These are phyloP conservation scores for Limnephilus marmoratus DNA, from an alignment of 2,888 invertebrate genomes.

Conservation along the genomic window DNA sequence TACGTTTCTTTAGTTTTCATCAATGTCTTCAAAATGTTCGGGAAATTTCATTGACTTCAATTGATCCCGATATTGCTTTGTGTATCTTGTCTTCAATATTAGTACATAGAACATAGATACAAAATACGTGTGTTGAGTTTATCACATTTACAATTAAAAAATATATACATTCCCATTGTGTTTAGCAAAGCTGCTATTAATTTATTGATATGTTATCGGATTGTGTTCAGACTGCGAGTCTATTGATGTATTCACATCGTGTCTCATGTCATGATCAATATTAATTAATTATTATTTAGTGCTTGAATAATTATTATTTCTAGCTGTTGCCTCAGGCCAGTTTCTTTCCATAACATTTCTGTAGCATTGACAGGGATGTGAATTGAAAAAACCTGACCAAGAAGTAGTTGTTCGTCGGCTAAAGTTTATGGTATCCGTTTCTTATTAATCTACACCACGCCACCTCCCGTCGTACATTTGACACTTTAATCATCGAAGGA, in stretches of 20 bases:
- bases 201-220: not conserved
- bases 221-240: not conserved
- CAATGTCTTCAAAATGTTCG: too few species aligned
- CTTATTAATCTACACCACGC: not conserved
- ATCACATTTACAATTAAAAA: not conserved
- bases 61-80: not conserved
- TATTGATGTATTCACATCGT: not conserved
- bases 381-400: not conserved
- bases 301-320: not conserved
- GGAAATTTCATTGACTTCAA: too few species aligned
- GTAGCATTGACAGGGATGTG: not conserved
- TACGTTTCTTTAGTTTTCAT: not conserved
- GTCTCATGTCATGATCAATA: not conserved
- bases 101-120: too few species aligned
- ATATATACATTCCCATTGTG: not conserved
- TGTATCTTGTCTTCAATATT: not conserved
- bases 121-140: too few species aligned
- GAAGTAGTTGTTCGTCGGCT: not conserved
- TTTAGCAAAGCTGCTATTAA: not conserved
- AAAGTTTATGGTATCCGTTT: not conserved
- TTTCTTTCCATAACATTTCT: not conserved
- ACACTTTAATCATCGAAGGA: constrained; percentile 5
- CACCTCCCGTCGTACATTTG: constrained; percentile 10
- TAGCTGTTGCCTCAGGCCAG: not conserved
- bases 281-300: not conserved